Percentiles rank a stretch among this genome's conserved stretches.
phyloP scores from a whole-genome alignment of 2,113 vertebrate genomes.

The Scartelaos histophorus region DNA sequence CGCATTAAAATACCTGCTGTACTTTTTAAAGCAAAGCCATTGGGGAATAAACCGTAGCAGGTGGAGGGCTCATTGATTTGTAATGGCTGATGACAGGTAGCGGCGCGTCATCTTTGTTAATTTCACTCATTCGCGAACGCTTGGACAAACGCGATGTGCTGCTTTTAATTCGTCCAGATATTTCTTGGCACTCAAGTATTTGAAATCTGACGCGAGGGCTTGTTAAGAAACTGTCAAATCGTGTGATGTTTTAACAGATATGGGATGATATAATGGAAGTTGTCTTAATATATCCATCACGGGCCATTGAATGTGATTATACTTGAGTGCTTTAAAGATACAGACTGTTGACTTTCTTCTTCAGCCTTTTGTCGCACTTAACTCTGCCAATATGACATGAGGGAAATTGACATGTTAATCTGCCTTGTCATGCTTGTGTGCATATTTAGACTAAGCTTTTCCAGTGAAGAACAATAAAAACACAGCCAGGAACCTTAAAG shows the following conservation, averaged over 20 bases:
- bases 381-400: conserved; percentile 36
- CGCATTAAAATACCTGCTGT: conserved; percentile 76
- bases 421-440: conserved; percentile 48
- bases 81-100: conserved; percentile 76
- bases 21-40: conserved; percentile 68
- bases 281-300: conserved; percentile 53
- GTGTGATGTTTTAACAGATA: conserved; percentile 64
- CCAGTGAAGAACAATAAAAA: conserved; percentile 43
- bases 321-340: conserved; percentile 38
- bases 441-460: conserved; percentile 49
- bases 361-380: conserved; percentile 36
- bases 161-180: conserved; percentile 29
- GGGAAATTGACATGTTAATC: conserved; percentile 52
- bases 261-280: conserved; percentile 58
- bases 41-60: conserved; percentile 68
- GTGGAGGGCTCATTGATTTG: conserved; percentile 63
- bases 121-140: conserved; percentile 69
- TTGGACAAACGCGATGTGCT: conserved; percentile 1
- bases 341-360: conserved; percentile 39
- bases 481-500: conserved; percentile 37
- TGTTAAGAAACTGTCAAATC: conserved; percentile 66
- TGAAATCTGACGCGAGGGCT: conserved; percentile 58
- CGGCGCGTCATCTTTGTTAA: conserved; percentile 78
- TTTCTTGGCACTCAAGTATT: conserved; percentile 49
- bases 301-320: conserved; percentile 45